phyloP scores from a whole-genome alignment of 1,140 invertebrate species.

The Heliconius congener region DNA sequence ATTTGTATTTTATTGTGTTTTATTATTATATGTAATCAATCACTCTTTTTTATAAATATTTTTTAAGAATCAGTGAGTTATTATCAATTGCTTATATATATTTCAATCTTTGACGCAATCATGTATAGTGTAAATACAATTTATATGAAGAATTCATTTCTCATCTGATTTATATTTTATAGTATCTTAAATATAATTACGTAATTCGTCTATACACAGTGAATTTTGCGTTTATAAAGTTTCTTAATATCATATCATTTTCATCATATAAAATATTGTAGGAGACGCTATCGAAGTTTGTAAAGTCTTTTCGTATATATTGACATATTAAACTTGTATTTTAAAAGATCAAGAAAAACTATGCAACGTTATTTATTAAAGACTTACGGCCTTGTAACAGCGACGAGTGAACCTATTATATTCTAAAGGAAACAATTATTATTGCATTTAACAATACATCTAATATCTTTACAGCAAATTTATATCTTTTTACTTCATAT shows the following conservation, averaged over 20 bases:
- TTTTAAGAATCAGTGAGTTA: not conserved
- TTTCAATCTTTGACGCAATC: not conserved
- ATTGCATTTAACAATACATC: slow-evolving; percentile 8
- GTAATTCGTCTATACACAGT: no score
- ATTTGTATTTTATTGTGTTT: no score
- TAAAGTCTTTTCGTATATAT: no score
- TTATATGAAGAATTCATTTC: not conserved
- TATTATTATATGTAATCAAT: no score
- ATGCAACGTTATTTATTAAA: not conserved
- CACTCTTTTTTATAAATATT: no score
- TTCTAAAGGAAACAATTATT: slow-evolving; percentile 14
- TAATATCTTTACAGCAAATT: not conserved
- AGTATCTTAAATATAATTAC: no score
- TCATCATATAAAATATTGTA: no score
- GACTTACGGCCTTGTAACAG: not conserved
- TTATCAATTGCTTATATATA: not conserved
- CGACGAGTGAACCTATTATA: slow-evolving; percentile 17
- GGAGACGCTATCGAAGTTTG: no score
- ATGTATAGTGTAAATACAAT: not conserved
- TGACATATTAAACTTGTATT: no score
- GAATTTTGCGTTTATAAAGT: no score
- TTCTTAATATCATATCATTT: no score
- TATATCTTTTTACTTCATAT: not conserved
- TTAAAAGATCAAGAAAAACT: not conserved
- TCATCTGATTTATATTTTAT: no score